Base-by-base conservation (phyloP, 2,113 vertebrate species). In the Nothoprocta pentlandii region DNA sequence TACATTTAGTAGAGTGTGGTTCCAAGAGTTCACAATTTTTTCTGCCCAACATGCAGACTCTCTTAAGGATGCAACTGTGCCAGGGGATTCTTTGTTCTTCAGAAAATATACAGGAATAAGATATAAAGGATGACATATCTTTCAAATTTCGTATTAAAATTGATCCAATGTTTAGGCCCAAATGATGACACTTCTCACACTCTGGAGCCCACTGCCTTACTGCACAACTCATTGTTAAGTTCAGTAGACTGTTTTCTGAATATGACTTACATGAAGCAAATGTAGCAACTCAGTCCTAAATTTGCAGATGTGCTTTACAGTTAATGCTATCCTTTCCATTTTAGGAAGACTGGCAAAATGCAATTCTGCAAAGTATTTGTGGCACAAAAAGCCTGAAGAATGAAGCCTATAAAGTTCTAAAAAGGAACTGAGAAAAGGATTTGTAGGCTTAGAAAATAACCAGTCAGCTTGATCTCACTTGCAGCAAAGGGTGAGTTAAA, bases 81-180 rank as follows among this genome's bases (percentile, higher is more conserved):
- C 30, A 83, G 41, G 22, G 16, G 30, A 70, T 68, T n/a, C 90
- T 91, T 87, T 90, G 23, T 85, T 95, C 67, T 93, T 94, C 46
- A 42, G 78, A 66, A 92, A 78, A 47, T 44, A 70, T 4, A 9
- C 56, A 66, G 83, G 32, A 90, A 61, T 54, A 76, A 54, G 39
- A 53, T 74, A 70, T 30, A 94, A 92, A 92, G 15, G 42, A 86
- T 94, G 47, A 75, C 39, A 70, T 42, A 54, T 80, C 78, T 94
- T 85, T 77, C 58, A 81, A 12, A 83, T 42, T 94, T 95, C 87
- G 7, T 17, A 85, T 46, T 54, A 56, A 70, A 94, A 85, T 69
- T 93, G 7, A 62, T 76, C 44, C 20, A 7, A 3, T 42, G 73
- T 23, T 53, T 76, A 77, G 59, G 64, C 83, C 30, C 9, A 74